Base-by-base conservation (phyloP, 2,888 invertebrate species). In the Ophion obscuratus region DNA sequence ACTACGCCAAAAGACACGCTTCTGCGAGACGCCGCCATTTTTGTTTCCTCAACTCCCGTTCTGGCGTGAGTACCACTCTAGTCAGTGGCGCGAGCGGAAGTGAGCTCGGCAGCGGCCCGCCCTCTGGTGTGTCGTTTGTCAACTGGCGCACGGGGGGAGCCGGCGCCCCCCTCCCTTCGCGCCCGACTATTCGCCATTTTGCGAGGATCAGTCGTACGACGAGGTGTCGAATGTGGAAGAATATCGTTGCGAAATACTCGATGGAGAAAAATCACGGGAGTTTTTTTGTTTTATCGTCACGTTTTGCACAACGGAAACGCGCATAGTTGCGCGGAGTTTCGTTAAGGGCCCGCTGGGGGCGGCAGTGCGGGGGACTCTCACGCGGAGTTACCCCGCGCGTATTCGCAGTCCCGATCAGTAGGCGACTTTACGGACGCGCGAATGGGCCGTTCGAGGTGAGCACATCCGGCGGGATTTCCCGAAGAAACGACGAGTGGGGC, bases 51-150 rank as follows among this genome's bases (percentile, higher is more conserved):
- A 36, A 53, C 57, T 53, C 53, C 53, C 53, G 53, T 53, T 17
- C 53, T 53, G 53, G 53, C 57, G 70, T 64, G n/a, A 11, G 40
- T 27, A 81, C 73, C 57, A 57, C 83, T 27, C 44, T 57, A 84
- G 81, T 86, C 81, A 84, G 75, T 57, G 77, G n/a, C 17, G 20
- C 59, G 59, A 31, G 24, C 80, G 86, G 81, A 78, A 81, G 75
- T 78, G 59, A 47, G 47, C 61, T 24, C 10, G 9, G 11, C 27
- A n/a, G 59, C 53, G 71, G 40, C 74, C 64, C 84, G 62, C 70
- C 62, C 74, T 74, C 76, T 64, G 53, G 47, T 36, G 66, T 24
- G 31, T 61, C 81, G 53, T 44, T 62, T 31, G 11, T 53, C 47
- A 62, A 68, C 47, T 47, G 17, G 7, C 10, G 11, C 17, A 14